Conservation (phyloP, 2,888 invertebrate genomes). For the Phaonia tiefii region DNA sequence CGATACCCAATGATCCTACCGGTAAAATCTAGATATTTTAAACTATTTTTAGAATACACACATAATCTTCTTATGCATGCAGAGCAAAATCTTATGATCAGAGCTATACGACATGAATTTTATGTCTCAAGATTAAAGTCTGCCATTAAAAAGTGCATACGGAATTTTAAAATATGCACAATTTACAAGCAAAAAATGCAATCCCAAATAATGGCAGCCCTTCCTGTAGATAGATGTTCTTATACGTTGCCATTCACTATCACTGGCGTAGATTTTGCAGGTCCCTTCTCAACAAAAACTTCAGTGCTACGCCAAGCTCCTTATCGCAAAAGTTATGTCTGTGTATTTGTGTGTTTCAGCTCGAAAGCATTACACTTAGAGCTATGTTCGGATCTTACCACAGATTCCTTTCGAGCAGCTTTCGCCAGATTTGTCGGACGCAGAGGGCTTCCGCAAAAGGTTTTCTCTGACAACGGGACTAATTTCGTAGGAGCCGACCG, state of each 20-base stretch:
- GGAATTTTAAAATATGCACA: constrained; percentile 49
- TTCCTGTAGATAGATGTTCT: constrained; percentile 44
- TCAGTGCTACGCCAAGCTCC: constrained; percentile 20
- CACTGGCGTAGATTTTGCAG: constrained; percentile 54
- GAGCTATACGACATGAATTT: constrained; percentile 37
- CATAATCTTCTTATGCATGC: constrained; percentile 21
- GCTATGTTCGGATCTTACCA: constrained; percentile 45
- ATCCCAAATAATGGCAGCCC: constrained; percentile 51
- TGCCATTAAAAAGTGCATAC: constrained; percentile 39
- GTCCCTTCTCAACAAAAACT: constrained; percentile 51
- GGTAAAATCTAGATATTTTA: neutral
- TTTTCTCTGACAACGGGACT: constrained; percentile 53
- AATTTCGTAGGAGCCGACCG: constrained; percentile 45
- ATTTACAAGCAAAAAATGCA: constrained; percentile 47
- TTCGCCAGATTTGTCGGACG: constrained; percentile 44
- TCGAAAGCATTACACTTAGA: constrained; percentile 52
- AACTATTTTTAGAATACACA: neutral
- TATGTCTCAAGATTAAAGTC: constrained; percentile 39
- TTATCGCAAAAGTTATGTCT: constrained; percentile 46
- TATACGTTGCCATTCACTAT: constrained; percentile 47
- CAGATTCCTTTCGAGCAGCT: constrained; percentile 44
- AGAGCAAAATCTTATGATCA: constrained; percentile 24
- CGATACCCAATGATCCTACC: constrained; percentile 17
- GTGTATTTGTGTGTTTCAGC: constrained; percentile 52
- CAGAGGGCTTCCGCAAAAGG: constrained; percentile 44